A percentile compares a stretch with the other conserved stretches of the same genome.
Conservation (phyloP, 2,888 invertebrate genomes). For the Plagodis dolabraria region DNA sequence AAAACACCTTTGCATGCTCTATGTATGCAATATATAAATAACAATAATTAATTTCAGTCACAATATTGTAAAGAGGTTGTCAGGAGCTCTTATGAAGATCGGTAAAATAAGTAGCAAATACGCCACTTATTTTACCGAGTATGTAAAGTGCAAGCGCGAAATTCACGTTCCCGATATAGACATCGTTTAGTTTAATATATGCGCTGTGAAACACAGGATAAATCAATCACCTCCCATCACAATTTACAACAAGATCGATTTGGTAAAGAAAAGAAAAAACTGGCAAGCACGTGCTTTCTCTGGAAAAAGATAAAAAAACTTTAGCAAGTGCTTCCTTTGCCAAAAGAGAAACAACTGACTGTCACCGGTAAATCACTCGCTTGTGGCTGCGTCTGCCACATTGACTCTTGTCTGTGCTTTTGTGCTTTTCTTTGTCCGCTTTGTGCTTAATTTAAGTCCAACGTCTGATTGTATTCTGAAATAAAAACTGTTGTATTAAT, state of each 20-base stretch:
- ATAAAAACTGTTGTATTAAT: neutral
- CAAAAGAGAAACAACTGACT: conserved; percentile 13
- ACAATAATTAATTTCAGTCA: too few species aligned
- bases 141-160: conserved; percentile 26
- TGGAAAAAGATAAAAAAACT: conserved; percentile 30
- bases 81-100: too few species aligned
- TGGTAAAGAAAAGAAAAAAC: conserved; percentile 44
- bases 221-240: conserved; percentile 73
- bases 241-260: conserved; percentile 72
- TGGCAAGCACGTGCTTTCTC: neutral
- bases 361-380: conserved; percentile 71
- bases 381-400: conserved; percentile 44
- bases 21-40: too few species aligned
- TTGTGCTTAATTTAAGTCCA: conserved; percentile 4
- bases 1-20: too few species aligned
- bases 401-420: conserved; percentile 40
- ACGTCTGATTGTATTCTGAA: neutral
- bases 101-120: too few species aligned
- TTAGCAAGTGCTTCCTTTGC: neutral
- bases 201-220: conserved; percentile 48
- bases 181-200: conserved; percentile 49
- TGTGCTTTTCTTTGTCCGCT: conserved; percentile 8
- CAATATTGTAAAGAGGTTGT: too few species aligned
- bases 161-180: conserved; percentile 38
- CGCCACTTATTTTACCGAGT: neutral